Evolutionary conservation across 2,797 vertebrate genomes (phyloP), one percentile per base, ranked within the genome.

Genomic region (Alosa sapidissima): DNA sequence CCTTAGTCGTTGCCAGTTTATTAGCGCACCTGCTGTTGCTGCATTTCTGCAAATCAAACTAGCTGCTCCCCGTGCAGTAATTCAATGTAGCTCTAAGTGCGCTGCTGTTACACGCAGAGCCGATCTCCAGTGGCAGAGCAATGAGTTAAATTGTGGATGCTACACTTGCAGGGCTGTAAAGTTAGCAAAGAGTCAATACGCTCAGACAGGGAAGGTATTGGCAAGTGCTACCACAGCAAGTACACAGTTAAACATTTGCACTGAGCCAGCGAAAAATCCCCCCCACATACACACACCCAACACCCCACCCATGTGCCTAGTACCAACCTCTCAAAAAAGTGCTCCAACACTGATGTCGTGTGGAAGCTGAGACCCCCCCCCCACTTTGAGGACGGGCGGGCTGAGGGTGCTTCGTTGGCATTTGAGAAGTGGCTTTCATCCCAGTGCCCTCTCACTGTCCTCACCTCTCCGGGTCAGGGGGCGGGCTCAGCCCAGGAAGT

Each of bases 101-200:
- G n/a, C 41, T 47, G 72, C 72, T 78, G 72, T 78, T 78, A 45
- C 28, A 41, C 8, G 19, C 41, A 45, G 14, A 14, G 36, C 72
- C 16, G 41, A 55, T 68, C 65, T 81, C 55, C 36, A 49, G 54
- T 81, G 83, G 84, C 91, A 89, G 91, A 93, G 88, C 90, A 91
- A 89, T 92, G 86, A 92, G 86, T 89, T 90, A 91, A 90, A 91
- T 93, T 93, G 91, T 92, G 91, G 90, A 86, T 87, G 89, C 88
- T 91, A 92, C 92, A 90, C 90, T 91, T 88, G 92, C 92, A 93
- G 93, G 92, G 92, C 93, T 92, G 91, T 91, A 93, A 93, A 93
- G 91, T 91, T 91, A 90, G 89, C 87, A 91, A 90, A 86, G 88
- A 89, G 84, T 89, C 88, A 91, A 92, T 89, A 82, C 62, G 83